Percentiles rank a stretch among this genome's conserved stretches.
Evolutionary conservation across 2,797 vertebrate genomes (phyloP).

Genomic region (Danio jaintianensis): DNA sequence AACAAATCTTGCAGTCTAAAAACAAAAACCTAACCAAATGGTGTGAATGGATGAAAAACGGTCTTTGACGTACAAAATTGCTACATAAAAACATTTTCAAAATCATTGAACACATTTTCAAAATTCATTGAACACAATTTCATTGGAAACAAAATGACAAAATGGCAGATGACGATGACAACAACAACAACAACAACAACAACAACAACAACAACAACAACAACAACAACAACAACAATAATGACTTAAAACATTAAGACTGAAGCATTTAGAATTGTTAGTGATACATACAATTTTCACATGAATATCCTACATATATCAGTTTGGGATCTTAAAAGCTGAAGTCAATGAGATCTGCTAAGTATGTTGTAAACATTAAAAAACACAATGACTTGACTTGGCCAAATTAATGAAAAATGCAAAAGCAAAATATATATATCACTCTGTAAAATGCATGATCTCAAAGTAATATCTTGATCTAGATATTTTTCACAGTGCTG

Average conservation of each 20-base stretch:
- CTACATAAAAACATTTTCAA: too few relatives aligned
- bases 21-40: too few relatives aligned
- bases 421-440: slow-evolving; percentile 52
- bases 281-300: slow-evolving; percentile 92
- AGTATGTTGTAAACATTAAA: slow-evolving; percentile 72
- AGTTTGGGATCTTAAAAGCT: slow-evolving; percentile 73
- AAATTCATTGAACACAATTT: too few relatives aligned
- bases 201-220: too few relatives aligned
- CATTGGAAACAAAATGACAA: too few relatives aligned
- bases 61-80: too few relatives aligned
- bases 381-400: slow-evolving; percentile 74
- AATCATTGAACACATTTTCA: too few relatives aligned
- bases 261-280: slow-evolving; percentile 88
- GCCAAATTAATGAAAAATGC: slow-evolving; percentile 66
- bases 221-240: too few relatives aligned
- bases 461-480: slow-evolving; percentile 30
- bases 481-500: slow-evolving; percentile 59
- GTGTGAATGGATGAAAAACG: too few relatives aligned
- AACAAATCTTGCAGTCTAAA: too few relatives aligned
- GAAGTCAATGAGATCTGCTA: slow-evolving; percentile 83
- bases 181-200: too few relatives aligned
- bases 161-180: too few relatives aligned
- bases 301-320: slow-evolving; percentile 89
- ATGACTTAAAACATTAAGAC: slow-evolving; percentile 82
- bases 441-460: slow-evolving; percentile 56